Base-by-base conservation (phyloP, 1,140 invertebrate species). In the Goniozus legneri region DNA sequence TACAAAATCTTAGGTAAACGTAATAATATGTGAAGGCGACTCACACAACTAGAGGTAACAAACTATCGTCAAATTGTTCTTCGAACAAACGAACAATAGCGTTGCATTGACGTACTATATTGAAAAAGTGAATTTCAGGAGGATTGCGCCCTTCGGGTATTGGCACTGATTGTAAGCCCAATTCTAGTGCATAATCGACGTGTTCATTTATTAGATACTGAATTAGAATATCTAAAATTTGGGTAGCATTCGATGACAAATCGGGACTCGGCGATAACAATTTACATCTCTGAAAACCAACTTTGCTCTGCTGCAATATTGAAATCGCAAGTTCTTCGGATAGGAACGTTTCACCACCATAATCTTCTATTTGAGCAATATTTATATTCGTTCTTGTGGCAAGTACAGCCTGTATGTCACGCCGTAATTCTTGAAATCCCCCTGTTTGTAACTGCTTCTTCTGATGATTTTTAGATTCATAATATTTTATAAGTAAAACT, bases 281-380 rank as follows among this genome's bases (percentile, higher is more conserved):
- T 47, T 89, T 84, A 67, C 95, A 97, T 50, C 96, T 78, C 52
- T 88, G 84, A 56, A 98, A 92, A 0, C 94, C 93, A 22, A 88
- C 81, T 71, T 95, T 95, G 1, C 90, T 88, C 67, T 97, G 91
- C 69, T 95, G 91, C 10, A 99, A 75, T 58, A 98, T 81, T 58
- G 86, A 90, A 43, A 96, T 92, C 1, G 93, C 94, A n/a, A 98
- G 80, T 69, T 97, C 92, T 72, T 98, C 95, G 0, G 94, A 97
- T 2, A 99, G 78, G 70, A 99, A 98, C 0, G 94, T 98, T 76
- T 99, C 95, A 0, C 95, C 95, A 2, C 93, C 92, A 71, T 95
- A 97, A 71, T 96, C 92, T 71, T 98, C 95, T 44, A 92, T 89
- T 65, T 90, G 88, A 3, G 90, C 90, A 52, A 96, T 92, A 64